These are phyloP conservation scores for Ctenopoma kingsleyae DNA, from an alignment of 2,797 vertebrate genomes.

Conservation along the genomic window DNA sequence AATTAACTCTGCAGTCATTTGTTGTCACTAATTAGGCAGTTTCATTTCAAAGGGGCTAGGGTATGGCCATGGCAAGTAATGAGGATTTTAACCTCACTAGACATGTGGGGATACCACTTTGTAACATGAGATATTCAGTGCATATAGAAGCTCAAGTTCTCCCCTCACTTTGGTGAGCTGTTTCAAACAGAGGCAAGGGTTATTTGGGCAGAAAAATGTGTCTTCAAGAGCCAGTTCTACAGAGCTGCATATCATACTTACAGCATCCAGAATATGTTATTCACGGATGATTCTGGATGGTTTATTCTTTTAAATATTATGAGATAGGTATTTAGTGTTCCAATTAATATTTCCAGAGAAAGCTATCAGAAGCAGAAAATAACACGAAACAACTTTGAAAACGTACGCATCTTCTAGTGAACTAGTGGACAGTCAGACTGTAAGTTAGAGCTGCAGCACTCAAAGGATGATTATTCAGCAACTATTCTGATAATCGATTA, in stretches of 20 bases:
- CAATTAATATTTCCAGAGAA: background rate
- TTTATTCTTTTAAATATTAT: background rate
- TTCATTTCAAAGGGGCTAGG: conserved; percentile 81
- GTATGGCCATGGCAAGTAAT: conserved; percentile 77
- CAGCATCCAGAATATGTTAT: background rate
- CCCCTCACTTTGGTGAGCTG: conserved; percentile 11
- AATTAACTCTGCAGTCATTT: conserved; percentile 83
- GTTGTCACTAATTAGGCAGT: conserved; percentile 82
- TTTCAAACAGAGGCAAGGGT: conserved; percentile 20
- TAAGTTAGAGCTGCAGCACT: too few relatives aligned
- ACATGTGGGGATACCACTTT: conserved; percentile 58
- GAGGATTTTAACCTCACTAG: conserved; percentile 82
- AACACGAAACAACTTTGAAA: background rate
- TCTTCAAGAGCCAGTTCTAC: background rate
- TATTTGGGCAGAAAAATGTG: background rate
- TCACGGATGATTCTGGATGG: background rate
- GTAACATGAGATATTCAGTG: conserved; percentile 47
- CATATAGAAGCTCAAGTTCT: conserved; percentile 37
- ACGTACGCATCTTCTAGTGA: background rate
- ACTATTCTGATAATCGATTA: too few relatives aligned
- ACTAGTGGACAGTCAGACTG: background rate
- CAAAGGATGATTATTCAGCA: too few relatives aligned
- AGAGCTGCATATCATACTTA: background rate
- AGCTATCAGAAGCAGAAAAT: background rate
- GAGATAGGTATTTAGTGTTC: background rate